These are phyloP conservation scores for Sebastes nivosus DNA, from an alignment of 2,797 vertebrate genomes.

Conservation along the genomic window DNA sequence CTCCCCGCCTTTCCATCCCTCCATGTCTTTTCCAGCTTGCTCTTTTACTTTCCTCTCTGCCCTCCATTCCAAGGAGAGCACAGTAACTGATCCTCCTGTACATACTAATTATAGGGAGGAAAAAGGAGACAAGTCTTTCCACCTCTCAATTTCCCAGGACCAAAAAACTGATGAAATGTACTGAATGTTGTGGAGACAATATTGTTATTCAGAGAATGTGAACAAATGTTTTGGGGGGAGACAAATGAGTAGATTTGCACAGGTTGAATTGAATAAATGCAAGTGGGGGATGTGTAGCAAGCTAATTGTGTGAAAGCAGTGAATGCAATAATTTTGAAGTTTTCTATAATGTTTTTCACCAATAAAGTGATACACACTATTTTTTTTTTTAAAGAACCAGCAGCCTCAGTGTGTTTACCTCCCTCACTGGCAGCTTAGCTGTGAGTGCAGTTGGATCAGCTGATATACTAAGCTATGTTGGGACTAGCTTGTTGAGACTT, in stretches of 20 bases:
- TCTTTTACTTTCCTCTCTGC: slow-evolving; percentile 4
- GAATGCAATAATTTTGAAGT: slow-evolving; percentile 11
- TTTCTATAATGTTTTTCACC: slow-evolving; percentile 39
- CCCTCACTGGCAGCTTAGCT: background rate
- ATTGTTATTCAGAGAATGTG: slow-evolving; percentile 11
- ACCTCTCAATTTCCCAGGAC: slow-evolving; percentile 23
- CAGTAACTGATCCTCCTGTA: slow-evolving; percentile 67
- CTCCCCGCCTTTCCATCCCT: background rate
- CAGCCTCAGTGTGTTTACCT: background rate
- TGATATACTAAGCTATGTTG: slow-evolving; percentile 24
- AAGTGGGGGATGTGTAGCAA: background rate
- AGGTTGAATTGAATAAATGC: background rate
- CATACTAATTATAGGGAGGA: slow-evolving; percentile 58
- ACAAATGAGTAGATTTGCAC: slow-evolving; percentile 15
- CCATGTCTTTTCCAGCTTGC: background rate
- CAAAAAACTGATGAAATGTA: slow-evolving; percentile 28
- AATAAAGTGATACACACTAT: slow-evolving; percentile 45
- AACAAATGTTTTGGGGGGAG: background rate
- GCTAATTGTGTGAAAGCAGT: background rate
- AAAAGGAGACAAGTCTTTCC: slow-evolving; percentile 21
- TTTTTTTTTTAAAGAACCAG: slow-evolving; percentile 18
- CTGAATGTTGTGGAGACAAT: background rate
- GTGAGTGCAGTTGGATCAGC: slow-evolving; percentile 42
- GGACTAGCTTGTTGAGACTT: background rate
- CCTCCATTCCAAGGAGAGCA: slow-evolving; percentile 30